These are phyloP conservation scores for Drosophila tani DNA, from an alignment of 1,140 invertebrate genomes.

Conservation along the genomic window DNA sequence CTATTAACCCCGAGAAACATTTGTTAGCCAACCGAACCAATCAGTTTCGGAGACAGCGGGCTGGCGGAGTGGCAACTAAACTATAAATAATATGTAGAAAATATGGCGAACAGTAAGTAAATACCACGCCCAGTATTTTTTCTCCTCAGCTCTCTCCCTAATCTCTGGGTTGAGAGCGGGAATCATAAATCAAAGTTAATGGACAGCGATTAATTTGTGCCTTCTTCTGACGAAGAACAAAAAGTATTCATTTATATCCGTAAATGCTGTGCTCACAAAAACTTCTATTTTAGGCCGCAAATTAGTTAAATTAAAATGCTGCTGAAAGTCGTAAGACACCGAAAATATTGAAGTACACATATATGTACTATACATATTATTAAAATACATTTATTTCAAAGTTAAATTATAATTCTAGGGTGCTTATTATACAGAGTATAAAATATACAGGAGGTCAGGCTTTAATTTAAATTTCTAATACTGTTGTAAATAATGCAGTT, in stretches of 20 bases:
- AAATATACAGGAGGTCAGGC: too few relatives aligned
- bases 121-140: conserved; percentile 44
- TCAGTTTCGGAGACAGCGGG: conserved; percentile 2
- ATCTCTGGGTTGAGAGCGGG: conserved; percentile 14
- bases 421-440: too few relatives aligned
- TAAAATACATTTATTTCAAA: too few relatives aligned
- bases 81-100: conserved; percentile 75
- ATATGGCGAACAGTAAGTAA: conserved; percentile 62
- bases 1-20: conserved; percentile 66
- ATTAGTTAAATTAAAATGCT: conserved; percentile 62
- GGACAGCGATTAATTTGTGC: conserved; percentile 73
- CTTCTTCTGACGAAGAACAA: conserved; percentile 33
- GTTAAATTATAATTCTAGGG: too few relatives aligned
- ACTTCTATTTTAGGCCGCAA: conserved; percentile 51
- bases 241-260: conserved; percentile 17
- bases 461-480: too few relatives aligned
- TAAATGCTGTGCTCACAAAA: conserved; percentile 25
- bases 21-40: conserved; percentile 49
- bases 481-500: too few relatives aligned
- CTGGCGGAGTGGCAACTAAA: conserved; percentile 41
- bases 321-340: conserved; percentile 12
- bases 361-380: neutral
- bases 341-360: neutral
- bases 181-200: conserved; percentile 77
- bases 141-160: conserved; percentile 2